These are phyloP conservation scores for Aphidius ervi DNA, from an alignment of 1,140 invertebrate genomes.

Conservation along the genomic window DNA sequence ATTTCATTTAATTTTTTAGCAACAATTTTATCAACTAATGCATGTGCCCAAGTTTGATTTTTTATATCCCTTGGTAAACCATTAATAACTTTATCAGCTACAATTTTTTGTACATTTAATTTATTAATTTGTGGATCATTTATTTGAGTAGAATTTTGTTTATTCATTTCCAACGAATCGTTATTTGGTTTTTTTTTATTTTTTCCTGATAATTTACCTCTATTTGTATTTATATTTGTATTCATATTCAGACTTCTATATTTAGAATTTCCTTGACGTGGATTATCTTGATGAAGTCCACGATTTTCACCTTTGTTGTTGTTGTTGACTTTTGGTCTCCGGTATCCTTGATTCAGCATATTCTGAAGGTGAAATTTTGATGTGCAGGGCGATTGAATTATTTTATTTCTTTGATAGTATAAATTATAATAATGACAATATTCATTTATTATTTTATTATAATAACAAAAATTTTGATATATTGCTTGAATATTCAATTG, in stretches of 20 bases:
- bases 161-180: not conserved
- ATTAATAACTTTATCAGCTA: constrained; percentile 1
- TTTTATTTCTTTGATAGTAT: not conserved
- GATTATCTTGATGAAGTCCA: no score
- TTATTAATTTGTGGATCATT: not conserved
- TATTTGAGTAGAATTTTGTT: not conserved
- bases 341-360: not conserved
- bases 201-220: no score
- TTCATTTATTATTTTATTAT: no score
- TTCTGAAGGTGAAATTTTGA: constrained; percentile 10
- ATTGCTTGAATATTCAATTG: no score
- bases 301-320: not conserved
- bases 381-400: constrained; percentile 1
- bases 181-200: no score
- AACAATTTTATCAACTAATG: constrained; percentile 5
- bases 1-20: not conserved
- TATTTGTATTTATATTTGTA: no score
- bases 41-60: not conserved
- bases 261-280: no score
- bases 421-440: not conserved
- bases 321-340: not conserved
- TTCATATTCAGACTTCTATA: no score
- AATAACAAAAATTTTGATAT: no score
- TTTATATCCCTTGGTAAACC: constrained; percentile 2
- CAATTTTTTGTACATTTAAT: not conserved